phyloP scores from a whole-genome alignment of 1,140 invertebrate genomes.

The Calycopis cecrops region DNA sequence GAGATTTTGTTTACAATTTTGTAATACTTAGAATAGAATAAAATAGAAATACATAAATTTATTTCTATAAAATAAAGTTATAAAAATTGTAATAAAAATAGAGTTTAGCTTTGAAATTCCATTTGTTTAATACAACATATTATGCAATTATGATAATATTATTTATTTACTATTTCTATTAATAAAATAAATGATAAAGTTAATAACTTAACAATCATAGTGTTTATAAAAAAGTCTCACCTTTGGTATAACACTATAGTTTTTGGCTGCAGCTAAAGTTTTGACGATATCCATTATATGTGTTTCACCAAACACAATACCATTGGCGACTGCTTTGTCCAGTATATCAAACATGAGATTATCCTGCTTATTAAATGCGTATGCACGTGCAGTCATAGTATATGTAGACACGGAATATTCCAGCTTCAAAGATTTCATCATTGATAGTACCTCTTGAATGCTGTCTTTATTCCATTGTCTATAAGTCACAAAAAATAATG shows the following conservation, averaged over 20 bases:
- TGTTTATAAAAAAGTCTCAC: conserved; percentile 22
- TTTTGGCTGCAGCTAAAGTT: conserved; percentile 40
- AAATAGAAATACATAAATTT: too few relatives aligned
- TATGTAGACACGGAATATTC: conserved; percentile 68
- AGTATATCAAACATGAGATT: conserved; percentile 53
- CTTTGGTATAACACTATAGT: conserved; percentile 44
- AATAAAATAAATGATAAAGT: too few relatives aligned
- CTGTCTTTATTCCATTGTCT: conserved; percentile 50
- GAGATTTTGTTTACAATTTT: too few relatives aligned
- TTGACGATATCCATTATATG: conserved; percentile 75
- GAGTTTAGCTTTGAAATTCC: too few relatives aligned
- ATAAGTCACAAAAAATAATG: too few relatives aligned
- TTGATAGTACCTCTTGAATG: conserved; percentile 65
- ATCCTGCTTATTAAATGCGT: conserved; percentile 69
- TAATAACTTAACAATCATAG: too few relatives aligned
- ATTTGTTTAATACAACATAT: too few relatives aligned
- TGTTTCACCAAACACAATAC: conserved; percentile 46
- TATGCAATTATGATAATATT: too few relatives aligned
- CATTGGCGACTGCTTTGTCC: conserved; percentile 32
- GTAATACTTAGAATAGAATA: too few relatives aligned
- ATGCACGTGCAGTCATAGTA: conserved; percentile 57
- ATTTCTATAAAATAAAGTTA: too few relatives aligned
- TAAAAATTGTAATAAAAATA: too few relatives aligned
- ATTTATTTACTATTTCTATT: background rate
- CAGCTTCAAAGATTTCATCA: conserved; percentile 73